These are phyloP conservation scores for Latrodectus geometricus DNA, from an alignment of 1,140 invertebrate species.

Conservation along the genomic window DNA sequence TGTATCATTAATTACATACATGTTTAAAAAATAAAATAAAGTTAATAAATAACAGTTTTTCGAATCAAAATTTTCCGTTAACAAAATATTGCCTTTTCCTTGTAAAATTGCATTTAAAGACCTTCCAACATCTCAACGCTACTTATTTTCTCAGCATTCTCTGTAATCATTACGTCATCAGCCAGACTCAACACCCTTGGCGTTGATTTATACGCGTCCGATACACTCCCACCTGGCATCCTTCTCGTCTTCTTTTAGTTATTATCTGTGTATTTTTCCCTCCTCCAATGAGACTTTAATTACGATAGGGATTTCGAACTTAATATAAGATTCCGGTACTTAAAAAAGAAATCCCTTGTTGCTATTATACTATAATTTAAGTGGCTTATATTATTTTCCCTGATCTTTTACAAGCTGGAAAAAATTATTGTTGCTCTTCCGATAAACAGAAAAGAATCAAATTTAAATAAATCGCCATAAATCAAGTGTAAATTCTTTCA, in stretches of 20 bases:
- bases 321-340: background rate
- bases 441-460: no score
- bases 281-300: slow-evolving; percentile 6
- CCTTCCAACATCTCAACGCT: slow-evolving; percentile 41
- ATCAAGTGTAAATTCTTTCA: no score
- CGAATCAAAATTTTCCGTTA: slow-evolving; percentile 4
- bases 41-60: slow-evolving; percentile 28
- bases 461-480: no score
- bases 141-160: slow-evolving; percentile 46
- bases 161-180: slow-evolving; percentile 59
- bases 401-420: no score
- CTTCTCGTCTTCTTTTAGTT: slow-evolving; percentile 6
- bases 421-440: no score
- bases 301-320: slow-evolving; percentile 7
- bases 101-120: slow-evolving; percentile 37
- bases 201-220: slow-evolving; percentile 57
- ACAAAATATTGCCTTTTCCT: slow-evolving; percentile 29
- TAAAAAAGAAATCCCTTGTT: background rate
- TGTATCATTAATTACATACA: slow-evolving; percentile 40
- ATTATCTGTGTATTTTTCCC: slow-evolving; percentile 17
- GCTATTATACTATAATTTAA: background rate
- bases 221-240: slow-evolving; percentile 30
- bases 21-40: background rate
- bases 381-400: no score
- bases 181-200: slow-evolving; percentile 49